A percentile compares a stretch with the other conserved stretches of the same genome.
phyloP scores from a whole-genome alignment of 2,888 invertebrate genomes.

The Diaperis boleti region DNA sequence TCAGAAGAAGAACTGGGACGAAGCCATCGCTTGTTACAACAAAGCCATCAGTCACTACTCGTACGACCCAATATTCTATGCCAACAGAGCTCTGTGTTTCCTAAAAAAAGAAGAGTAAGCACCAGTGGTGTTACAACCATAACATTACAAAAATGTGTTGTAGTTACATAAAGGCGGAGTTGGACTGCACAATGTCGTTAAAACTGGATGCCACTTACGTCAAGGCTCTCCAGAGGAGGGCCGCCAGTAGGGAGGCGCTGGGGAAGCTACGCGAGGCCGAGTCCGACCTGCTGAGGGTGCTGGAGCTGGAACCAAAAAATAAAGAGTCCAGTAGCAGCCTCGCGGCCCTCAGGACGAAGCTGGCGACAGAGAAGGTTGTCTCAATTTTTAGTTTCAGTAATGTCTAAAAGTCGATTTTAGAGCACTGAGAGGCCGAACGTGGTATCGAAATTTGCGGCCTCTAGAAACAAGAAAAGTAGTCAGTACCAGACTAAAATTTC shows the following conservation, averaged over 20 bases:
- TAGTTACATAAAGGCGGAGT: conserved; percentile 78
- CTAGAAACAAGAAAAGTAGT: conserved; percentile 47
- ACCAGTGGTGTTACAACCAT: conserved; percentile 1
- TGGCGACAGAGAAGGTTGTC: conserved; percentile 20
- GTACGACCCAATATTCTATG: conserved; percentile 83
- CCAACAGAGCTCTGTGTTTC: conserved; percentile 90
- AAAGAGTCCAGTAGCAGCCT: conserved; percentile 75
- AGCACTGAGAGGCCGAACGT: conserved; percentile 47
- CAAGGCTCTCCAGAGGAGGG: conserved; percentile 88
- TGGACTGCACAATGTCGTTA: conserved; percentile 86
- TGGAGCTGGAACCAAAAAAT: conserved; percentile 85
- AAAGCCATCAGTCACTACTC: conserved; percentile 87
- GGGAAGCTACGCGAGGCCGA: conserved; percentile 80
- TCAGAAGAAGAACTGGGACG: conserved; percentile 81
- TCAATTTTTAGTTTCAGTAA: too few species aligned
- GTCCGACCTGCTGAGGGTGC: conserved; percentile 76
- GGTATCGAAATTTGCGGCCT: conserved; percentile 58
- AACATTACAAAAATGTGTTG: conserved; percentile 45
- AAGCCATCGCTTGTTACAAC: conserved; percentile 88
- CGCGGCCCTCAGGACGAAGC: conserved; percentile 65
- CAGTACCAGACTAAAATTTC: background rate
- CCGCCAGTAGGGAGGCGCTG: conserved; percentile 79
- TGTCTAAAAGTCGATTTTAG: too few species aligned
- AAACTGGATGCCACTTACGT: conserved; percentile 82
- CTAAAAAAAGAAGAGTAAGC: conserved; percentile 83